These are phyloP conservation scores for Pterocles burchelli DNA, from an alignment of 2,113 vertebrate genomes.

Conservation along the genomic window DNA sequence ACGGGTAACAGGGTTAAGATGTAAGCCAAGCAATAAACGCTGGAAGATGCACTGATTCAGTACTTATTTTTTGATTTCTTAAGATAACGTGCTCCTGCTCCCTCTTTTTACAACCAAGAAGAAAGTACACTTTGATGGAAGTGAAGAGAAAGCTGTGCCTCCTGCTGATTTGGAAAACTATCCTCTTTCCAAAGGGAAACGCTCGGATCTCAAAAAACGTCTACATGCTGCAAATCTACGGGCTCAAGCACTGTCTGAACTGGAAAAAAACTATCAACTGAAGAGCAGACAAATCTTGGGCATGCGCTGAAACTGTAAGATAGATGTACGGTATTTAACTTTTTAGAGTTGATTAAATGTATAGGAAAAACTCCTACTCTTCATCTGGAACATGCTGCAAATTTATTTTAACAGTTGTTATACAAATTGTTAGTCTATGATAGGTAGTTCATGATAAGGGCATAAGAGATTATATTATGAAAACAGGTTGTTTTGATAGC, in stretches of 20 bases:
- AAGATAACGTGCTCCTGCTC: slow-evolving; percentile 68
- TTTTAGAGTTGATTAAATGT: neutral
- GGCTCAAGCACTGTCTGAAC: slow-evolving; percentile 77
- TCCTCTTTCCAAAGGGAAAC: slow-evolving; percentile 26
- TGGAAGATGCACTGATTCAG: neutral
- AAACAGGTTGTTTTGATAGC: neutral
- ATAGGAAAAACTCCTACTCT: neutral
- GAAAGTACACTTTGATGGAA: slow-evolving; percentile 85
- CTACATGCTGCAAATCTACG: slow-evolving; percentile 82
- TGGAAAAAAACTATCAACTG: slow-evolving; percentile 82
- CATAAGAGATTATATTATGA: neutral
- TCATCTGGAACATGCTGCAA: neutral
- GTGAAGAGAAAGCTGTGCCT: slow-evolving; percentile 78
- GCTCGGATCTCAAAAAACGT: slow-evolving; percentile 78
- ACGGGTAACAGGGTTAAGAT: neutral
- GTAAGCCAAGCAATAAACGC: neutral
- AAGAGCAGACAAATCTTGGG: slow-evolving; percentile 88
- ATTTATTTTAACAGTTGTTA: neutral
- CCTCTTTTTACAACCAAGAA: slow-evolving; percentile 80
- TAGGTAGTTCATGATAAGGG: neutral
- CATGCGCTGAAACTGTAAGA: slow-evolving; percentile 77
- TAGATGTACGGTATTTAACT: neutral
- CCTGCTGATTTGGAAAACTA: slow-evolving; percentile 45
- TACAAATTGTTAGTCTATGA: neutral
- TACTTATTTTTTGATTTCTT: slow-evolving; percentile 36